Percentiles rank a stretch among this genome's conserved stretches.
Evolutionary conservation across 1,140 invertebrate genomes (phyloP).

Genomic region (Babylonia areolata): DNA sequence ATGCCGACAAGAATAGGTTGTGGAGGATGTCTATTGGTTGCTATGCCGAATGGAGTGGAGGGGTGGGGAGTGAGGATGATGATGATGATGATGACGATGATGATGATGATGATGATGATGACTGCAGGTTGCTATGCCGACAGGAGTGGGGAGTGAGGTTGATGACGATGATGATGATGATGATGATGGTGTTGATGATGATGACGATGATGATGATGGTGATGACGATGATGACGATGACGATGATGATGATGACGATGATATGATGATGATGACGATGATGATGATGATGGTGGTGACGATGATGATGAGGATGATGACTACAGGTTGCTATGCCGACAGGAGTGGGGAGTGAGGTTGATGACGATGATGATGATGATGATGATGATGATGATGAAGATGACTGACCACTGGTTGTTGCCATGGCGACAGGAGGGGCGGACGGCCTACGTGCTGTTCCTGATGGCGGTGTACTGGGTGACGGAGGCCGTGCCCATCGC

Average conservation of each 20-base stretch:
- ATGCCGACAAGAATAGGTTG: too few species aligned
- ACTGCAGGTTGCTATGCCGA: not conserved
- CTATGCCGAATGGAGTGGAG: too few species aligned
- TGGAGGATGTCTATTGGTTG: too few species aligned
- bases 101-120: not conserved
- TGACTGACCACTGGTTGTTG: not conserved
- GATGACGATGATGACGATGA: too few species aligned
- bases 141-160: not conserved
- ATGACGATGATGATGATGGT: too few species aligned
- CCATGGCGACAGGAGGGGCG: conserved; percentile 55
- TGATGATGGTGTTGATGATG: not conserved
- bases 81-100: too few species aligned
- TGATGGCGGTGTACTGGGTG: conserved; percentile 92
- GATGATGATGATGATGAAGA: not conserved
- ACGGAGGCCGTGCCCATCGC: conserved; percentile 88
- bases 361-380: not conserved
- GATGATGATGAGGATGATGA: not conserved
- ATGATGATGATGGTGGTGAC: too few species aligned
- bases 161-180: not conserved
- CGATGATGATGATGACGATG: too few species aligned
- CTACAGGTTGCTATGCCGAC: not conserved
- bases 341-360: not conserved
- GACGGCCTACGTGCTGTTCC: conserved; percentile 86
- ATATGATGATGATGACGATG: too few species aligned
- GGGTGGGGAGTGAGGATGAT: too few species aligned